Base-by-base conservation (phyloP, 2,888 invertebrate species). In the Cinara cedri region DNA sequence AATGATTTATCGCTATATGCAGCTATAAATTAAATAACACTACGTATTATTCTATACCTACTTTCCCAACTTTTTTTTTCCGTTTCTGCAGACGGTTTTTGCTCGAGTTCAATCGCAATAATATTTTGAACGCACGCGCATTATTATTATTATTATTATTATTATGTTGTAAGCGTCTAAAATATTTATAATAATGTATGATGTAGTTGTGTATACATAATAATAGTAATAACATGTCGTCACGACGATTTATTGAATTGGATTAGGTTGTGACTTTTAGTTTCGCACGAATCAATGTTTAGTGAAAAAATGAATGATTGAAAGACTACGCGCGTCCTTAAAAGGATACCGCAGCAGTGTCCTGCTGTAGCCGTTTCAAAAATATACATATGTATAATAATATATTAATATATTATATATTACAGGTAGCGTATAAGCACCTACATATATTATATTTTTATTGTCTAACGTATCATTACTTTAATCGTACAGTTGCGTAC, bases 381-480 rank as follows among this genome's bases (percentile, higher is more conserved):
- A 11, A 51, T n/a, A 19, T 10, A 10, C 14, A 24, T 1, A n/a
- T n/a, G n/a, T n/a, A n/a, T n/a, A n/a, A n/a, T n/a, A n/a, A n/a
- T n/a, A n/a, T n/a, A n/a, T n/a, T n/a, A n/a, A n/a, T n/a, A n/a
- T n/a, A n/a, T n/a, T 19, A 54, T 54, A 55, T 55, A 55, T 11
- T 55, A 21, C 19, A 13, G 19, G 14, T 60, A 26, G n/a, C n/a
- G n/a, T n/a, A n/a, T n/a, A n/a, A n/a, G n/a, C 57, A 14, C 9
- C 6, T 60, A 60, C 24, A 60, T 26, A 66, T 13, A 49, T 46
- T 66, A 46, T 46, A 66, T 34, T 34, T 4, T 24, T 66, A 66
- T 66, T 51, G 70, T 54, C 42, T 42, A 42, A 42, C 42, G 63
- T 63, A 70, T 70, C 51, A 34, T 54, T 51, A 70, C n/a, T 70